Base-by-base conservation (phyloP, 2,888 invertebrate species). In the Mesoligia furuncula region DNA sequence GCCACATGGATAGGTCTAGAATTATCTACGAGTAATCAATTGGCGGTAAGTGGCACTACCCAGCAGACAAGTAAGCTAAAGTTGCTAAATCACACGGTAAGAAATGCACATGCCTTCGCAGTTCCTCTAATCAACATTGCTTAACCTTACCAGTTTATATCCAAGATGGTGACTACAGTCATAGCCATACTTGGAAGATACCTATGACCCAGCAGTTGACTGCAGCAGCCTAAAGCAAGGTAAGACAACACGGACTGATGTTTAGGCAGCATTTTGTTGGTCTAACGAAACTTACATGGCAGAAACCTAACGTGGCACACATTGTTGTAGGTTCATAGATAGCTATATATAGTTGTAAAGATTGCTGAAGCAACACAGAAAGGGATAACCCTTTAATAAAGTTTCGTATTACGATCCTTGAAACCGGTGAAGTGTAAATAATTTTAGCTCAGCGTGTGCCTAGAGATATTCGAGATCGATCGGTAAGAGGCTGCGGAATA, bases 391-490 rank as follows among this genome's bases (percentile, higher is more conserved):
- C 77, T 67, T 73, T 81, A 79, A 80, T 82, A 83, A 85, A 87
- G 78, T 87, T 80, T 88, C 88, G 57, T 81, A 82, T 88, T 87
- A 84, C 88, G 84, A 88, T 81, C 89, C 82, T 75, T 83, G 88
- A 88, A 88, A 70, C 88, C 87, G 72, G 76, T 85, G 73, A 83
- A 87, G 82, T 88, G 86, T 80, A 75, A 73, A 81, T 84, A 87
- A 87, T 84, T 85, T 85, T 69, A 69, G 74, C 73, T 73, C 48
- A 77, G 61, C 75, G 80, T 75, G 67, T 61, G 84, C 84, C 80
- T 75, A 68, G 75, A 86, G 86, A 85, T 86, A 85, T 77, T 85
- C 5, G 73, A 67, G 84, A 84, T 85, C 85, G 84, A 86, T 86
- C 67, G 69, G 57, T 54, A 39, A 61, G 54, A 73, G 65, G 48